These are phyloP conservation scores for Leptocoma aspasia DNA, from an alignment of 2,113 vertebrate species.

Conservation along the genomic window DNA sequence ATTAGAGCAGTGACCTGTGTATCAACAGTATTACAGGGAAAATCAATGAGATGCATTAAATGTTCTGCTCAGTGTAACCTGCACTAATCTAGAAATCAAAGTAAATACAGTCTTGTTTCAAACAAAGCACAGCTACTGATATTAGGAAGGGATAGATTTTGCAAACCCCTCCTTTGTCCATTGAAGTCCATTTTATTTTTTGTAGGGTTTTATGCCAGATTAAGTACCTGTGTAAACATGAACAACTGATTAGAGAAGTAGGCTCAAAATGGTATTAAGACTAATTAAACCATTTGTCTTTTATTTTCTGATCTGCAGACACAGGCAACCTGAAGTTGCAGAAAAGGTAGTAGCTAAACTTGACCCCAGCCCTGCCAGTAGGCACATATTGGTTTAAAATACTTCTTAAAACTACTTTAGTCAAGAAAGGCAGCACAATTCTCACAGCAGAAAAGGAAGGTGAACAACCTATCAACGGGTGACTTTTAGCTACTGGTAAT, in stretches of 20 bases:
- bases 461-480: background rate
- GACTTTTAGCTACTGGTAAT: background rate
- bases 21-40: slow-evolving; percentile 9
- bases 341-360: background rate
- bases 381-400: background rate
- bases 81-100: slow-evolving; percentile 33
- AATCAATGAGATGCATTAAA: slow-evolving; percentile 35
- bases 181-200: background rate
- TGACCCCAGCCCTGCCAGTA: background rate
- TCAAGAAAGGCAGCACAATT: background rate
- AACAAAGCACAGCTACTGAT: background rate
- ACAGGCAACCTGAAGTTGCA: background rate
- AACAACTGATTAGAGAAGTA: background rate
- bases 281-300: background rate
- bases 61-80: background rate
- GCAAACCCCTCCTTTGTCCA: background rate
- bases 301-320: background rate
- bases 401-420: background rate
- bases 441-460: background rate
- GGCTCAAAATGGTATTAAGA: background rate
- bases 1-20: slow-evolving; percentile 4
- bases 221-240: background rate
- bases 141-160: background rate
- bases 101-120: slow-evolving; percentile 1
- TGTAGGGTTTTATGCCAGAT: background rate